These are phyloP conservation scores for Leptosomus discolor DNA, from an alignment of 2,113 vertebrate genomes.

Conservation along the genomic window DNA sequence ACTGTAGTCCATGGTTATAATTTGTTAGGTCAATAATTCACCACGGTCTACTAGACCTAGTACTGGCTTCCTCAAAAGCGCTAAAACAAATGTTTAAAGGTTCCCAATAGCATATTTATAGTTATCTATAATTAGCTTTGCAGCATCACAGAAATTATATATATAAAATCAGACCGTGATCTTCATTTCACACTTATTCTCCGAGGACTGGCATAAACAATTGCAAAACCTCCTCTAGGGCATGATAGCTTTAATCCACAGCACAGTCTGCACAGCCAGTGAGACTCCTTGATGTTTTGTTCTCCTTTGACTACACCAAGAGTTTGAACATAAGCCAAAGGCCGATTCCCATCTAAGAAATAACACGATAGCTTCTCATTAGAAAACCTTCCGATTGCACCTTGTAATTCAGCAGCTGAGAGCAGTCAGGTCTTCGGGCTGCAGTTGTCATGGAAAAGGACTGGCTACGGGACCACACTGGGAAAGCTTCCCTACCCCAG, in stretches of 20 bases:
- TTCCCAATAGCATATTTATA: neutral
- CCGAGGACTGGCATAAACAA: neutral
- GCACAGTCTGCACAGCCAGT: neutral
- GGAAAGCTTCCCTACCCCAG: neutral
- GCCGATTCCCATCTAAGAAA: neutral
- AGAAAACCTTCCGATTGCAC: neutral
- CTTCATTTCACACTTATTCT: neutral
- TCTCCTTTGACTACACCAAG: neutral
- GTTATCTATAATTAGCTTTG: slow-evolving; percentile 33
- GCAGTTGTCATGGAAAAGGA: neutral
- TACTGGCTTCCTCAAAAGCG: neutral
- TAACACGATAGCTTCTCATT: neutral
- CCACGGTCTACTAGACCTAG: slow-evolving; percentile 6
- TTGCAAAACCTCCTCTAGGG: neutral
- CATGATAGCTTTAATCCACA: neutral
- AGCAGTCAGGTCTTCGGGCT: neutral
- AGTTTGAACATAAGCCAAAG: neutral
- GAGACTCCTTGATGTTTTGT: neutral
- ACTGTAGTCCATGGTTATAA: neutral
- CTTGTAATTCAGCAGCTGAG: neutral
- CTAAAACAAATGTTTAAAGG: slow-evolving; percentile 11
- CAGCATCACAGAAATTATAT: neutral
- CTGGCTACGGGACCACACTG: neutral
- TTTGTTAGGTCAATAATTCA: slow-evolving; percentile 51
- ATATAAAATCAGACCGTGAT: neutral